A percentile compares a stretch with the other conserved stretches of the same genome.
Evolutionary conservation across 2,888 invertebrate genomes (phyloP).

Genomic region (Nezara viridula): DNA sequence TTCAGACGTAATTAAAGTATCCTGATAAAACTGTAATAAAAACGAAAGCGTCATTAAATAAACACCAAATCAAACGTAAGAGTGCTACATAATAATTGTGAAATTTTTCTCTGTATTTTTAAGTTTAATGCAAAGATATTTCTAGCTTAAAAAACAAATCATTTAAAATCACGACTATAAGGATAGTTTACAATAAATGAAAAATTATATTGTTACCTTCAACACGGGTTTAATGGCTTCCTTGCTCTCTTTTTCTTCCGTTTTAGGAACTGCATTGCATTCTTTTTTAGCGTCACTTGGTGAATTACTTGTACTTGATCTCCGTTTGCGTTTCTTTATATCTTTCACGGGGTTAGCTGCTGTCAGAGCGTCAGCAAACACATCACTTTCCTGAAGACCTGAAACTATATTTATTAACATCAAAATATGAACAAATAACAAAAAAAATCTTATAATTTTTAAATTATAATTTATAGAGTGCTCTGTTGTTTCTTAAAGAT

Average conservation of each 20-base stretch:
- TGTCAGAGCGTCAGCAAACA: conserved; percentile 93
- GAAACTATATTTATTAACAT: conserved; percentile 68
- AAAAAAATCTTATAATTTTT: neutral
- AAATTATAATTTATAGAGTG: conserved; percentile 8
- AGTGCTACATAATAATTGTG: too few relatives aligned
- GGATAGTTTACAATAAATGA: neutral
- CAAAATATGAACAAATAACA: neutral
- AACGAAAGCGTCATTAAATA: neutral
- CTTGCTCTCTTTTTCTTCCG: conserved; percentile 70
- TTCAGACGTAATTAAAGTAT: conserved; percentile 83
- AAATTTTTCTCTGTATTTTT: too few relatives aligned
- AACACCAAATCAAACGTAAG: neutral
- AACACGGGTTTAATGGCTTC: conserved; percentile 71
- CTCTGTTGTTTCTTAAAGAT: conserved; percentile 34
- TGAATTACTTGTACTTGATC: conserved; percentile 78
- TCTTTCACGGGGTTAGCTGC: conserved; percentile 82
- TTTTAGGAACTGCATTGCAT: conserved; percentile 68
- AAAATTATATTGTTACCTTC: conserved; percentile 68
- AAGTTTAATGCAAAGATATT: neutral
- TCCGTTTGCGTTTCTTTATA: conserved; percentile 83
- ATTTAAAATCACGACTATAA: neutral
- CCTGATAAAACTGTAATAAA: conserved; percentile 84
- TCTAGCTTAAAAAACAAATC: neutral
- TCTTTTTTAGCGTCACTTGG: conserved; percentile 66
- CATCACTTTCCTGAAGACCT: conserved; percentile 91